Base-by-base conservation (phyloP, 2,113 vertebrate genomes). In the Dunckerocampus dactyliophorus region DNA sequence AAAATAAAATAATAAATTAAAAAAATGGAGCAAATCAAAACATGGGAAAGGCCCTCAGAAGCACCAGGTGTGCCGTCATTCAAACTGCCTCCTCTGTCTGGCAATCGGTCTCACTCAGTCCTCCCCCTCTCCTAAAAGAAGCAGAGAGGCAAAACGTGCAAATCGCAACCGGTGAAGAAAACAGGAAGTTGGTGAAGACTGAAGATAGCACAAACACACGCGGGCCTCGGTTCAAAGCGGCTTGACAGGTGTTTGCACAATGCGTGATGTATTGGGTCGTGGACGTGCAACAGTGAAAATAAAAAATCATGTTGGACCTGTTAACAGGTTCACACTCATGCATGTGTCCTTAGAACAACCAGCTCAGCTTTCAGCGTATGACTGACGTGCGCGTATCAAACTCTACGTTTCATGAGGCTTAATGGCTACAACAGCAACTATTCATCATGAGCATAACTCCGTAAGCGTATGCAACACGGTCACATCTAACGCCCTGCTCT, bases 61-160 rank as follows among this genome's bases (percentile, higher is more conserved):
- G 70, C 80, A 76, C 71, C 86, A 79, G 80, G 74, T 71, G 79
- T 73, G 67, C 71, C 81, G 66, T 86, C 87, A 87, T 87, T 82
- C 84, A 75, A 28, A 71, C 67, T 50, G 69, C 62, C 63, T 9
- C 54, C 65, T 21, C 22, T 34, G 58, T 56, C 59, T 1, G 65
- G 49, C n/a, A 12, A 55, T 72, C 62, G 24, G 11, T 53, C 39
- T 43, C 70, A 1, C 43, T 70, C 71, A 11, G 62, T 63, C 75
- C 63, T 76, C 63, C 63, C 72, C 69, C 67, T 77, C 68, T 81
- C 76, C 82, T 84, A 9, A 21, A 56, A 72, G 0, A 10, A 45
- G 34, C 49, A 56, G n/a, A 74, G 48, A 60, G 8, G 69, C 1
- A 73, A 61, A 71, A 63, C 20, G 16, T 22, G 19, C 37, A 56